Evolutionary conservation across 2,113 vertebrate species (phyloP), one percentile per base, ranked within the genome.

Genomic region (Takifugu flavidus): DNA sequence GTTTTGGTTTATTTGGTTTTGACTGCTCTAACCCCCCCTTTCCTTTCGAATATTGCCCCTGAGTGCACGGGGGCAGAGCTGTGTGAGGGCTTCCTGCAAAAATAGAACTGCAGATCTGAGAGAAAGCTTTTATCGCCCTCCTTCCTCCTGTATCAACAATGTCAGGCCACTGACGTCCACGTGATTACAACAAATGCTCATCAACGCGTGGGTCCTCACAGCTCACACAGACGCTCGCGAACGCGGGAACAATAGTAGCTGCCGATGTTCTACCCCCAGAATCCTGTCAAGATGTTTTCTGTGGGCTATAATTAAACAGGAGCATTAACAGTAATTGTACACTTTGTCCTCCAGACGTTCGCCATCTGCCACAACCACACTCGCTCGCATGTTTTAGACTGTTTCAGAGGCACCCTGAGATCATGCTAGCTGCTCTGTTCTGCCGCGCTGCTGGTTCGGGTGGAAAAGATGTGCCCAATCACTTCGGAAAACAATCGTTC

Each of bases 1-100:
- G 13, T 47, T 47, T 5, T 47, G 14, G 14, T n/a, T n/a, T 46
- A 14, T 14, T 47, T n/a, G 6, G 13, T 84, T 86, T 87, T 85
- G 76, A 83, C 83, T 85, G 79, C 77, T 80, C 60, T 88, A 89
- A 89, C 88, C 83, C 79, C 39, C 68, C 42, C 73, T 78, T 83
- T 80, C 79, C 76, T 87, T 84, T 82, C 5, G 15, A 47, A 77
- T 84, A 74, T 87, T 85, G 83, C 80, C 67, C 86, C 69, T 87
- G 68, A 86, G 87, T 87, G 87, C 73, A 78, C 47, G 54, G 34
- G 76, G 62, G 75, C 77, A 77, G 67, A 84, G 79, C 84, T 83
- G 34, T 10, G 11, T 39, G 83, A 76, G 46, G 55, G 80, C 79
- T 80, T 76, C 53, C 79, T 83, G 80, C 85, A 79, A 79, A 89